Evolutionary conservation across 2,113 vertebrate species (phyloP).

Genomic region (Pterocles orientalis): DNA sequence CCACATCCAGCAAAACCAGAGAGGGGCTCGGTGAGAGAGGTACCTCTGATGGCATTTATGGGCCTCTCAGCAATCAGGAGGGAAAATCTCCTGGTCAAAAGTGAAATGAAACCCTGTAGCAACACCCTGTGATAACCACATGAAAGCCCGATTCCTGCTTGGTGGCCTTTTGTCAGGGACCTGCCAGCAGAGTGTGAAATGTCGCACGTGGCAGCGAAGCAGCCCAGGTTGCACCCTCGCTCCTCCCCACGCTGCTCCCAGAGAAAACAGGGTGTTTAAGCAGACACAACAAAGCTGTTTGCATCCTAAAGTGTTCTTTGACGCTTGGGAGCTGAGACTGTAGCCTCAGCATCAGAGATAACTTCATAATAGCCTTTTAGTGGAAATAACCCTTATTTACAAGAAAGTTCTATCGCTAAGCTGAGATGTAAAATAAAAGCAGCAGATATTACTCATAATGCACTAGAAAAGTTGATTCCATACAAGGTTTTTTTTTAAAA

Average conservation of each 20-base stretch:
- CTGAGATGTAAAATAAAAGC: slow-evolving; percentile 35
- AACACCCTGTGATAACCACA: slow-evolving; percentile 37
- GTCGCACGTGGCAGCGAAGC: neutral
- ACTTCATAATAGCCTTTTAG: slow-evolving; percentile 55
- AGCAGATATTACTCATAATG: slow-evolving; percentile 2
- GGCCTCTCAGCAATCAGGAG: neutral
- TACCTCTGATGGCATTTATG: neutral
- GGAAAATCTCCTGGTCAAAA: neutral
- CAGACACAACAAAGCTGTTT: slow-evolving; percentile 14
- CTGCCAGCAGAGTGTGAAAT: slow-evolving; percentile 19
- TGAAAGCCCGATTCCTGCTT: neutral
- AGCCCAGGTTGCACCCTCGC: neutral
- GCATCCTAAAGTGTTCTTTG: slow-evolving; percentile 14
- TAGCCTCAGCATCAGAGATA: slow-evolving; percentile 32
- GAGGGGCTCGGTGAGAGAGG: neutral
- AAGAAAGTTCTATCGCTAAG: neutral
- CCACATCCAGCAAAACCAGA: neutral
- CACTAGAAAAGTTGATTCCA: neutral
- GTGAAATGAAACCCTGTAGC: neutral
- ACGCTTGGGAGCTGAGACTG: neutral
- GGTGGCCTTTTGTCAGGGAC: neutral
- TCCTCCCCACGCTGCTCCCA: neutral
- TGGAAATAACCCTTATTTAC: slow-evolving; percentile 54
- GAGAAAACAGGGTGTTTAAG: neutral
- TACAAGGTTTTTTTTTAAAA: neutral